Evolutionary conservation across 2,113 vertebrate species (phyloP).

Genomic region (Todiramphus chloris): DNA sequence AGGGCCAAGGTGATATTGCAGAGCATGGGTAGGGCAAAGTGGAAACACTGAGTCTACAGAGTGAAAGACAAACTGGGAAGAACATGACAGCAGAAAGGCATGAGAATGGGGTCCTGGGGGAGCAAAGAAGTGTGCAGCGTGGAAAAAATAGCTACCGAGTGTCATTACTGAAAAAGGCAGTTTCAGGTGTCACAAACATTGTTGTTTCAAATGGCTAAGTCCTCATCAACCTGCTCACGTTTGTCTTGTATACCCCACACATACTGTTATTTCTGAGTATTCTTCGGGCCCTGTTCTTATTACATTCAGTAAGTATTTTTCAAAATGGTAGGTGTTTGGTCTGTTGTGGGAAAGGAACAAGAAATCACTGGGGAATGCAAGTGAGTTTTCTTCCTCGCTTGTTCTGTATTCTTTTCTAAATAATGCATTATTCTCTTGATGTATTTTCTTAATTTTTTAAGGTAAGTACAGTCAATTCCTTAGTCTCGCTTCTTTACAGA

Average conservation of each 20-base stretch:
- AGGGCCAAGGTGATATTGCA: accelerated
- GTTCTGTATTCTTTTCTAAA: neutral
- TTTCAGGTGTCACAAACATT: neutral
- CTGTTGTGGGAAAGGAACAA: neutral
- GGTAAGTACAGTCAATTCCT: neutral
- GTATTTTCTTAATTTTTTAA: neutral
- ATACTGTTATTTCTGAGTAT: neutral
- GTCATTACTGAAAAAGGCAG: neutral
- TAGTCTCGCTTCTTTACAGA: neutral
- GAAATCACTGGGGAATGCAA: neutral
- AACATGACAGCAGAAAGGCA: neutral
- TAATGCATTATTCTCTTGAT: neutral
- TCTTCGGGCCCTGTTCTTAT: neutral
- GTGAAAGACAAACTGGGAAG: neutral
- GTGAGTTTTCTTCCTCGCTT: neutral
- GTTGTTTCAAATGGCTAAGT: neutral
- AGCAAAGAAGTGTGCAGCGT: neutral
- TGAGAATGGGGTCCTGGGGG: accelerated
- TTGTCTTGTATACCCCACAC: neutral
- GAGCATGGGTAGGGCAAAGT: neutral
- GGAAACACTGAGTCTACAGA: neutral
- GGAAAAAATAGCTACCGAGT: neutral
- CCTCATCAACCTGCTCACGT: neutral
- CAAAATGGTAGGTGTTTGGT: neutral
- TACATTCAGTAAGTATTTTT: neutral